A percentile compares a stretch with the other conserved stretches of the same genome.
These are phyloP conservation scores for Orchestia grillus DNA, from an alignment of 1,140 invertebrate genomes.

Conservation along the genomic window DNA sequence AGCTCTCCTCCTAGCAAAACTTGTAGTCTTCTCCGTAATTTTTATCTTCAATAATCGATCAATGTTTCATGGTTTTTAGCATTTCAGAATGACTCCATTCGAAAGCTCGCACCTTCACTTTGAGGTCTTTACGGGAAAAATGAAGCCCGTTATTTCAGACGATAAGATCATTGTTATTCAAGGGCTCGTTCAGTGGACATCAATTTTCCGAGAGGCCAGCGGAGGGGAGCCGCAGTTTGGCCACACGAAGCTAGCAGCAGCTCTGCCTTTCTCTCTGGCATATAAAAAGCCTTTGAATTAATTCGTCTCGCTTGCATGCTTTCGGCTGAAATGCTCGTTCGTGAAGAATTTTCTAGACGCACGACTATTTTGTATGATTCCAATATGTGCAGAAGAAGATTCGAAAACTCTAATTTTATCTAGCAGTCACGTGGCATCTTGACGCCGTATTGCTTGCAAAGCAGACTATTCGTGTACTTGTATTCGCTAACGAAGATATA, in stretches of 20 bases:
- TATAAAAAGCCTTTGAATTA: background rate
- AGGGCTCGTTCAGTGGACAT: background rate
- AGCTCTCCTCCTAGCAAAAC: background rate
- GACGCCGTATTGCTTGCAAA: no score
- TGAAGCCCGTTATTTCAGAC: background rate
- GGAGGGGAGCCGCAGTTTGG: background rate
- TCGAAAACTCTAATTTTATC: no score
- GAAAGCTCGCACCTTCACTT: background rate
- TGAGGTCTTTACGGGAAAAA: background rate
- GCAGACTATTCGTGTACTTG: no score
- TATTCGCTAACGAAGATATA: no score
- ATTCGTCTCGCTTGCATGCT: background rate
- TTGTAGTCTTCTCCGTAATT: background rate
- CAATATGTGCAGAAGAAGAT: background rate
- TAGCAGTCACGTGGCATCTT: no score
- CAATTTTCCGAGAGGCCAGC: background rate
- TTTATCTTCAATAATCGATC: background rate
- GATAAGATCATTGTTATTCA: slow-evolving; percentile 10
- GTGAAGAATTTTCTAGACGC: background rate
- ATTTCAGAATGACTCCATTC: background rate
- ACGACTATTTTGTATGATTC: background rate
- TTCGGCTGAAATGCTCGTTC: background rate
- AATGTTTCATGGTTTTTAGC: background rate
- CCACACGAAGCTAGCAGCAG: background rate
- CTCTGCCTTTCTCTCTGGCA: background rate